Evolutionary conservation across 2,797 vertebrate species (phyloP).

Genomic region (Lutjanus campechanus): DNA sequence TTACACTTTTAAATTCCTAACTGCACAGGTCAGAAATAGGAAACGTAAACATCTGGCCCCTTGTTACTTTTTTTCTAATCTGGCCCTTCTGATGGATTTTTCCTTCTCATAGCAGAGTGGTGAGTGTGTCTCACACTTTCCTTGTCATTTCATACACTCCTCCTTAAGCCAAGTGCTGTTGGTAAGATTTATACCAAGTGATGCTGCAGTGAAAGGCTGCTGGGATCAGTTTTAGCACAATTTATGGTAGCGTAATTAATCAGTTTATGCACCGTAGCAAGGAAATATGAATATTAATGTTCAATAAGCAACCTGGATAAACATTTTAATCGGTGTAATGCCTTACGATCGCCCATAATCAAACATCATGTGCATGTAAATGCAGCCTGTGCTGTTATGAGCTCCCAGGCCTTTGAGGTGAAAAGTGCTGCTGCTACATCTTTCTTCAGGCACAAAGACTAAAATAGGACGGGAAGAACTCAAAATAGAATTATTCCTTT

Average conservation of each 20-base stretch:
- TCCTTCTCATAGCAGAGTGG: background rate
- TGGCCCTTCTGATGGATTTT: no score
- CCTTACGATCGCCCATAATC: background rate
- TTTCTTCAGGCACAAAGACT: background rate
- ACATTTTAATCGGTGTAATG: background rate
- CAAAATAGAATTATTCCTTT: background rate
- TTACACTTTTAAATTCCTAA: no score
- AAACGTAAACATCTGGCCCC: no score
- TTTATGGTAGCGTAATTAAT: background rate
- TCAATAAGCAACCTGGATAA: background rate
- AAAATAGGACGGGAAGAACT: background rate
- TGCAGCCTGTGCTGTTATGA: background rate
- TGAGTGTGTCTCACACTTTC: background rate
- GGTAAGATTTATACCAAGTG: background rate
- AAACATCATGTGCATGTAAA: background rate
- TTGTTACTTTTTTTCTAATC: no score
- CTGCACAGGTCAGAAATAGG: no score
- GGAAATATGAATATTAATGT: slow-evolving; percentile 8
- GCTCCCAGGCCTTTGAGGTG: background rate
- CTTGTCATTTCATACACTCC: background rate
- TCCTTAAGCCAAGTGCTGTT: background rate
- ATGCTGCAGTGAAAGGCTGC: background rate
- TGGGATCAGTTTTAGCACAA: background rate
- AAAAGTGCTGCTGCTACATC: background rate
- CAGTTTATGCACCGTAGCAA: background rate